Evolutionary conservation across 2,888 invertebrate species (phyloP).

Genomic region (Epirrita christyi): DNA sequence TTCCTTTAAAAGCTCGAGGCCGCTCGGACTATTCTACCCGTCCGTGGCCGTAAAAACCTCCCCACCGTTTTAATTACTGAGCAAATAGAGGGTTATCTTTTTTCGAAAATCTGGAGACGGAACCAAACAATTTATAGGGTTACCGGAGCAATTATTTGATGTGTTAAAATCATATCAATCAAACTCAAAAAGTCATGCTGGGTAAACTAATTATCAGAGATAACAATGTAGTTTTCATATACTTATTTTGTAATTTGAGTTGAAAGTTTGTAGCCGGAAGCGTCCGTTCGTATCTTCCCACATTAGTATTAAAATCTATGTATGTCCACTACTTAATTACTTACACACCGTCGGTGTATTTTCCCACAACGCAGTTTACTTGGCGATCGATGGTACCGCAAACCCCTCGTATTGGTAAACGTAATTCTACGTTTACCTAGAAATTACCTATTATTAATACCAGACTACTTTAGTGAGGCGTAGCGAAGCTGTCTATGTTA

Average conservation of each 20-base stretch:
- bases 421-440: not conserved
- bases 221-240: too few relatives aligned
- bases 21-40: slow-evolving; percentile 43
- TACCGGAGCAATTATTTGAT: slow-evolving; percentile 13
- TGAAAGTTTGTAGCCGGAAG: too few relatives aligned
- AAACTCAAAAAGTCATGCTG: not conserved
- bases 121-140: slow-evolving; percentile 17
- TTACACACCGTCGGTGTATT: too few relatives aligned
- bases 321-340: too few relatives aligned
- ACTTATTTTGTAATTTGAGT: too few relatives aligned
- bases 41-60: slow-evolving; percentile 49
- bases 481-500: too few relatives aligned
- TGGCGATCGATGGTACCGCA: not conserved
- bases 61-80: slow-evolving; percentile 59
- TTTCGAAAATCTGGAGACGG: slow-evolving; percentile 38
- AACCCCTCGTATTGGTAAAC: slow-evolving; percentile 1
- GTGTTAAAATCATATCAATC: slow-evolving; percentile 8
- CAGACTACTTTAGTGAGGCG: too few relatives aligned
- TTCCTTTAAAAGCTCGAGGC: slow-evolving; percentile 40
- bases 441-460: slow-evolving; percentile 10
- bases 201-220: not conserved
- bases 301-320: too few relatives aligned
- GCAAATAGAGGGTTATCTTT: slow-evolving; percentile 51
- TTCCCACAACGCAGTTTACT: not conserved
- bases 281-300: too few relatives aligned